Base-by-base conservation (phyloP, 2,888 invertebrate genomes). In the Chrysodeixis includens region DNA sequence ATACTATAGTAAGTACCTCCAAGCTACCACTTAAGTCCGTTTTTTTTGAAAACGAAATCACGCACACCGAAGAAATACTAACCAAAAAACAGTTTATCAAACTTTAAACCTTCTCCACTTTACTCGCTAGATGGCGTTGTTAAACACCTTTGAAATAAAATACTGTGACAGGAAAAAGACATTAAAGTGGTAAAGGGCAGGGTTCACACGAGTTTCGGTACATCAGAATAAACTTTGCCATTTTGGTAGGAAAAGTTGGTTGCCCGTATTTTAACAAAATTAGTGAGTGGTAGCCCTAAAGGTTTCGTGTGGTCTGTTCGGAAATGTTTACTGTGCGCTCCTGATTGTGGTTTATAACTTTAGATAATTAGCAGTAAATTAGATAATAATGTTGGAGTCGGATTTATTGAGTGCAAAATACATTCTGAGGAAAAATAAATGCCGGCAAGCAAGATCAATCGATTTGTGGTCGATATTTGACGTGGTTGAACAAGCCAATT, bases 221-320 rank as follows among this genome's bases (percentile, higher is more conserved):
- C 66, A 70, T 68, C 35, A 67, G 58, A 52, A 30, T 49, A 62
- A 77, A 78, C 66, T 80, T 78, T 54, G 44, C 55, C 61, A 54
- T 56, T 70, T 66, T 51, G 66, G 58, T 20, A 26, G 10, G 7
- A 10, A 52, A 71, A 76, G 63, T 77, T 69, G 35, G 56, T 52
- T n/a, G 46, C 53, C 32, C 30, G 63, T 64, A 68, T 79, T 79
- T 70, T 66, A 73, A 64, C 63, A 12, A 62, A 66, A 79, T 79
- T 77, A 69, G 64, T 62, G 12, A n/a, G 49, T n/a, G 40, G 5
- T 30, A 46, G 46, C 40, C 56, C 49, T 69, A n/a, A 61, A 64
- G 65, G 14, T 56, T 66, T 56, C 56, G 32, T 40, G 18, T 30
- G 44, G 32, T 14, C 14, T 35, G 32, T 51, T 35, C 10, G n/a